A percentile compares a stretch with the other conserved stretches of the same genome.
phyloP scores from a whole-genome alignment of 2,113 vertebrate species.

The Blennius ocellaris region DNA sequence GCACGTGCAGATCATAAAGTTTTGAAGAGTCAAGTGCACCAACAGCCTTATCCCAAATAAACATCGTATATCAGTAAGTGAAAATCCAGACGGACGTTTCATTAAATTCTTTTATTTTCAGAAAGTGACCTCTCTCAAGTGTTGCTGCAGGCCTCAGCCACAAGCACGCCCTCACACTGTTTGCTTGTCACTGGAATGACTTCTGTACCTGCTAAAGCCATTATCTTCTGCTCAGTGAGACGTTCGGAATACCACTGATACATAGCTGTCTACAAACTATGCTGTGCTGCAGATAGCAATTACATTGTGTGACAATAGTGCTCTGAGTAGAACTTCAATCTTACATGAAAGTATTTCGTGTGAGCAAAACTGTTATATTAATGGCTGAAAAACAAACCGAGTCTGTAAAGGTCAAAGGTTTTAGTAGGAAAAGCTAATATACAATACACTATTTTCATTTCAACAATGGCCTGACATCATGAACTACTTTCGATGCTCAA shows the following conservation, averaged over 20 bases:
- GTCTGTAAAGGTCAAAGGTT: not conserved
- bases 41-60: not conserved
- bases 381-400: not conserved
- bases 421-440: no score
- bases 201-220: slow-evolving; percentile 64
- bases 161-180: slow-evolving; percentile 29
- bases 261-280: no score
- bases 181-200: slow-evolving; percentile 36
- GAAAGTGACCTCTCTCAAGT: slow-evolving; percentile 32
- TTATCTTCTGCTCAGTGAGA: slow-evolving; percentile 33
- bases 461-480: no score
- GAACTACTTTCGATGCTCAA: no score
- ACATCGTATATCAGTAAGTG: not conserved
- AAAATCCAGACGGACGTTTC: slow-evolving; percentile 30
- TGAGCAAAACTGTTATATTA: no score
- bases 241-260: slow-evolving; percentile 33
- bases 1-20: not conserved
- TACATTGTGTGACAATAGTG: no score
- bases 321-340: no score
- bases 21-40: not conserved
- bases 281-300: no score
- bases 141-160: slow-evolving; percentile 34
- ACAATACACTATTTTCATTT: no score
- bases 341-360: no score
- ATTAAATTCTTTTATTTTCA: slow-evolving; percentile 33